These are phyloP conservation scores for Cenopis cana DNA, from an alignment of 2,888 invertebrate genomes.

Conservation along the genomic window DNA sequence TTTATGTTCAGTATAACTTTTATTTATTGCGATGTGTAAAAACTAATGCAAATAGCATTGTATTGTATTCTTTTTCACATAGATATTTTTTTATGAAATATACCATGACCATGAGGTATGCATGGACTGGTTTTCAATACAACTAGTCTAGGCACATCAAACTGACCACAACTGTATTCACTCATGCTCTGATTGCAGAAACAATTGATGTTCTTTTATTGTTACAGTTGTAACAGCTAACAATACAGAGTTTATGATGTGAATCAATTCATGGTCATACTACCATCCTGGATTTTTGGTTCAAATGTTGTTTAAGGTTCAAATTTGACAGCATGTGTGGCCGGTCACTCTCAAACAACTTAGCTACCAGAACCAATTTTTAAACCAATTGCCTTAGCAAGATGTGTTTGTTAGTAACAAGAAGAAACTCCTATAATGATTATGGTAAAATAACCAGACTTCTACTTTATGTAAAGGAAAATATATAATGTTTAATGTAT, in stretches of 20 bases:
- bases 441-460: neutral
- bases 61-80: neutral
- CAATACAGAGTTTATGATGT: conserved; percentile 3
- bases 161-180: conserved; percentile 31
- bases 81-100: neutral
- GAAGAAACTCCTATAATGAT: neutral
- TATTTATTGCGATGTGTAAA: too few relatives aligned
- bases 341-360: too few relatives aligned
- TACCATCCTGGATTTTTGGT: conserved; percentile 13
- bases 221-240: conserved; percentile 15
- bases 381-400: too few relatives aligned
- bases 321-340: neutral
- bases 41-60: too few relatives aligned
- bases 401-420: too few relatives aligned
- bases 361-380: too few relatives aligned
- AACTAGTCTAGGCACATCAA: neutral
- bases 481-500: neutral
- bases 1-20: too few relatives aligned
- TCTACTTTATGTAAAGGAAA: neutral
- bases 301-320: neutral
- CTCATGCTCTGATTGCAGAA: conserved; percentile 21
- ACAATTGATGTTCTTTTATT: conserved; percentile 35
- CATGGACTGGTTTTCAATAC: neutral
- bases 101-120: neutral
- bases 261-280: neutral